Base-by-base conservation (phyloP, 2,113 vertebrate species). In the Copsychus sechellarum region DNA sequence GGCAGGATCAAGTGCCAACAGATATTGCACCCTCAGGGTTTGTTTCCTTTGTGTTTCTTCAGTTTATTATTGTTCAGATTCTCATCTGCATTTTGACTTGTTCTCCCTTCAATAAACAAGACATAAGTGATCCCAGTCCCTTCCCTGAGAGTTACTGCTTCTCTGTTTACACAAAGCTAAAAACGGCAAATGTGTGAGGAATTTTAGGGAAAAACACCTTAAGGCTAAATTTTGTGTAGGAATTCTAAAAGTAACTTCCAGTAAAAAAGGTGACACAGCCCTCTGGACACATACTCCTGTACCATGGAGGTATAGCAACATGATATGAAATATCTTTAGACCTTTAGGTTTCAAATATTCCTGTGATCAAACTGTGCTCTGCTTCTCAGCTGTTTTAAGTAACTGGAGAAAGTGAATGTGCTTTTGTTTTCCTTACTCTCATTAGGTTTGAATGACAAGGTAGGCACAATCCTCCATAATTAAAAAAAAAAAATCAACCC, bases 41-140 rank as follows among this genome's bases (percentile, higher is more conserved):
- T 88, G 31, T 80, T 73, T 40, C 38, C 73, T 72, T 62, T 58
- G 45, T 25, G 25, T 60, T 93, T 94, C 33, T 86, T 90, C 17
- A 14, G 34, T 90, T 95, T 79, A 48, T 65, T 93, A 92, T 93
- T 91, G 66, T 43, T 82, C 18, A 56, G 40, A 38, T 93, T 93
- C 60, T 86, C 48, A 73, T 28, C 70, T 66, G 28, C 16, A 9
- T 82, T 90, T 92, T 91, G 29, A 50, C 29, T 85, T 12, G 0
- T 42, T 90, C 8, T 92, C 9, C 15, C 26, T 34, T 79, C 51
- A 76, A 22, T 33, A 19, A 50, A 70, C 21, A 79, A 70, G 36
- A 50, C 13, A 40, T 54, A 83, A 77, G 24, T 77, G 58, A 90
- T 92, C 9, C 9, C 29, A 66, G 19, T n/a, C 12, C 11, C n/a